Base-by-base conservation (phyloP, 2,888 invertebrate genomes). In the Tribolium freemani region DNA sequence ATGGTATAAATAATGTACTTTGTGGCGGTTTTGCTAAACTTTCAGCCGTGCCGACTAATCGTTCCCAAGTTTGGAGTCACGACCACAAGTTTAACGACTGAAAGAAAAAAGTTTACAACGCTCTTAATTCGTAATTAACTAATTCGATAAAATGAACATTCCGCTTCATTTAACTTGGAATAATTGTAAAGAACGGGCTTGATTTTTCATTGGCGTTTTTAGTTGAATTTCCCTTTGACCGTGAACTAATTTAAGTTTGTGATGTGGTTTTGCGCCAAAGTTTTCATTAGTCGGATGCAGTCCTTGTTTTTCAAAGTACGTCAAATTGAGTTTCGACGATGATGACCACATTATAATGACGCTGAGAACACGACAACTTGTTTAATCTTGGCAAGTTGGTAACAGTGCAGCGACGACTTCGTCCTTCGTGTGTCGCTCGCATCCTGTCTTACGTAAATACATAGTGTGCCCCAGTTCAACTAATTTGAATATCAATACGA, bases 321-420 rank as follows among this genome's bases (percentile, higher is more conserved):
- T 68, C 68, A 63, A 66, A 73, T 54, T 57, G 69, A 64, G 70
- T 70, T 70, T 68, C 53, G 56, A 57, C 45, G 48, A 26, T 72
- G 72, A 69, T 73, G 76, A 71, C 73, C 75, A 76, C 69, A 71
- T 70, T 74, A 70, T 73, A 76, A 75, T 76, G 72, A 73, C 44
- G 57, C 69, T 50, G 56, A 16, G 67, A 69, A 71, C 67, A 68
- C 26, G 69, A 70, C 74, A 76, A 75, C 75, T 74, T 75, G 77
- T 76, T 78, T 76, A 77, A 76, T 77, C 76, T 74, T 74, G 71
- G 72, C 44, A 76, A 76, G 71, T 75, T 77, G 50, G 70, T 76
- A 74, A 72, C 73, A 73, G 74, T 71, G 77, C 76, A 74, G 74
- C 71, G 46, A 71, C 76, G 75, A 77, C 74, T 75, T 26, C 5